A percentile compares a stretch with the other conserved stretches of the same genome.
phyloP scores from a whole-genome alignment of 2,797 vertebrate species.

The Bradypodion ventrale region DNA sequence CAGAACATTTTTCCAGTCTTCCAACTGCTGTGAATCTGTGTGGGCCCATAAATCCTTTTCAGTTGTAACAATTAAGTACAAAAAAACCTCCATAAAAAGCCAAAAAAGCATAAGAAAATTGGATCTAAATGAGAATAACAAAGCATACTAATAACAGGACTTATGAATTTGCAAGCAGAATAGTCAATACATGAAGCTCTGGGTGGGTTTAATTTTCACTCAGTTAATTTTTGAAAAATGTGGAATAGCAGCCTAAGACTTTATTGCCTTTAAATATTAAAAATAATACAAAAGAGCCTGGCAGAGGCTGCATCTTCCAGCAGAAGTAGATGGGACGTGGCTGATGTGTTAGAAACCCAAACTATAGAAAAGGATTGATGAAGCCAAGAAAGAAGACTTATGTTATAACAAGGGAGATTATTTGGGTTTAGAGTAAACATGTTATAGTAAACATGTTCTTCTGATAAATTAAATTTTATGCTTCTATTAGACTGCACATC shows the following conservation, averaged over 20 bases:
- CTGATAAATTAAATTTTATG: constrained; percentile 60
- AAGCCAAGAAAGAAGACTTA: constrained; percentile 57
- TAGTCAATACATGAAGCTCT: constrained; percentile 58
- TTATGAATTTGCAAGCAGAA: constrained; percentile 46
- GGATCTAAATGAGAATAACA: constrained; percentile 63
- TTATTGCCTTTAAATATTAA: background rate
- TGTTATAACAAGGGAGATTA: constrained; percentile 6
- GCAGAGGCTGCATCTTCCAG: background rate
- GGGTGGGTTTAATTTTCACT: constrained; percentile 56
- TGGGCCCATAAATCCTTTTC: constrained; percentile 52
- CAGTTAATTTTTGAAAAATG: constrained; percentile 33
- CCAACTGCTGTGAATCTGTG: background rate
- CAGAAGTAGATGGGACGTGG: constrained; percentile 18
- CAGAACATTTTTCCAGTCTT: constrained; percentile 41
- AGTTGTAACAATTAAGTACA: constrained; percentile 51
- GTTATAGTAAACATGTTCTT: constrained; percentile 48
- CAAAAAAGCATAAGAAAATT: constrained; percentile 36
- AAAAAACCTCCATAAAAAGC: background rate
- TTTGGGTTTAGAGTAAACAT: constrained; percentile 50
- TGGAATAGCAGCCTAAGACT: background rate
- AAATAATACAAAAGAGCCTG: background rate
- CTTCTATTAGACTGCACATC: constrained; percentile 43
- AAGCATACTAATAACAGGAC: constrained; percentile 48
- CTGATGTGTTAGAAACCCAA: constrained; percentile 23
- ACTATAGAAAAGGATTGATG: constrained; percentile 12